Evolutionary conservation across 2,797 vertebrate species (phyloP).

Genomic region (Acrocephalus scirpaceus): DNA sequence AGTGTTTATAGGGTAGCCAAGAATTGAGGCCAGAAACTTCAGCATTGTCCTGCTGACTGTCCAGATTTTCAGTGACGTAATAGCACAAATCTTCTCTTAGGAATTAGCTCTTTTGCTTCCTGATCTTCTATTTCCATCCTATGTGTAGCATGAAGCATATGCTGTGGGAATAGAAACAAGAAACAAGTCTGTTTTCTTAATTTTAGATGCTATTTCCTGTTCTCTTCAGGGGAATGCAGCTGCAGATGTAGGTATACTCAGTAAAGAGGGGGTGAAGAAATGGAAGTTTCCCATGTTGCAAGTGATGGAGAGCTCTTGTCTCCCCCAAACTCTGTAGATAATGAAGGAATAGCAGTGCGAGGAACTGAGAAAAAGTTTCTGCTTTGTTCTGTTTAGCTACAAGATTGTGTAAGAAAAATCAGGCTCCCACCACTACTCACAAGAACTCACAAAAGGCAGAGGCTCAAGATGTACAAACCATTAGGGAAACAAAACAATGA

Average conservation of each 20-base stretch:
- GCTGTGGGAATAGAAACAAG: neutral
- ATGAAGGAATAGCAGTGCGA: neutral
- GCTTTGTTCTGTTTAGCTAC: neutral
- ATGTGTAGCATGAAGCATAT: neutral
- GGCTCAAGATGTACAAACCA: neutral
- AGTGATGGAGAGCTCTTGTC: neutral
- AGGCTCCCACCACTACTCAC: neutral
- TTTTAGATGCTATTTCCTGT: neutral
- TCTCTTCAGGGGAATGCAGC: neutral
- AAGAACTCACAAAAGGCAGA: neutral
- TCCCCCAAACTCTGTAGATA: neutral
- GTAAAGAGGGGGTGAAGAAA: neutral
- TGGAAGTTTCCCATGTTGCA: neutral
- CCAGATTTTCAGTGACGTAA: neutral
- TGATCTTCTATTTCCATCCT: neutral
- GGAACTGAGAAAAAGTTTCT: neutral
- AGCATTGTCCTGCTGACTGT: neutral
- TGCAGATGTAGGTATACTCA: neutral
- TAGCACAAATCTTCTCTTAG: neutral
- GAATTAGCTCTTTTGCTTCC: neutral
- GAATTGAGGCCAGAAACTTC: neutral
- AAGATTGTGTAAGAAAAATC: neutral
- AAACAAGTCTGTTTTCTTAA: constrained; percentile 1
- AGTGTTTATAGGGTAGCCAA: neutral
- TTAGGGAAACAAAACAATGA: neutral